Base-by-base conservation (phyloP, 2,888 invertebrate species). In the Periphyllus acericola region DNA sequence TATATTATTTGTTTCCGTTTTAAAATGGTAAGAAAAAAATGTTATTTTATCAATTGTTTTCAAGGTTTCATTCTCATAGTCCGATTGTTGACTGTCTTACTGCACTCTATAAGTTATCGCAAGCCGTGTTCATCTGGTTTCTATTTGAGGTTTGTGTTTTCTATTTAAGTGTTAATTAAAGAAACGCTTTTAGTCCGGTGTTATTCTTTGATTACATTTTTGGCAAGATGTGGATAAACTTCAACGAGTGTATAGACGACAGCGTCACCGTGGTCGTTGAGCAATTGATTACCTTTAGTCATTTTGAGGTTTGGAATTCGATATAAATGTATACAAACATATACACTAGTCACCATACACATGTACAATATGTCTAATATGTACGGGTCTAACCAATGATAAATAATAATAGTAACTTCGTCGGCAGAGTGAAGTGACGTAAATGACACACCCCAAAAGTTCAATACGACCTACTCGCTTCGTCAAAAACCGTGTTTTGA, bases 141-240 rank as follows among this genome's bases (percentile, higher is more conserved):
- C 34, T 34, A 60, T 79, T 79, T 17, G 25, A 60, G 5, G 25
- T 79, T 34, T 55, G 34, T 34, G 34, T 60, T 79, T 79, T 25
- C 21, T 9, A 32, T 6, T 21, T 34, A 79, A 79, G 55, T 34
- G 34, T 55, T 34, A 55, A 79, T 55, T 79, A 55, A 55, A 34
- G 79, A 34, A 55, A 55, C 21, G 79, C 32, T 66, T n/a, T 55
- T 79, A 21, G 55, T 34, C 29, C 68, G 32, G n/a, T n/a, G 40
- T 68, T 81, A 71, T 81, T 29, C 68, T 81, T 71, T 36, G 46
- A 81, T 81, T 81, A 81, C 32, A 40, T 81, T 81, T 81, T 81
- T 68, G 80, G 80, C 66, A 81, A 36, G 34, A 55, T 25, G 36
- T 11, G 36, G 34, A 36, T n/a, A 80, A 36, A 34, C 36, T 36